phyloP scores from a whole-genome alignment of 2,888 invertebrate species.

The Galeruca laticollis region DNA sequence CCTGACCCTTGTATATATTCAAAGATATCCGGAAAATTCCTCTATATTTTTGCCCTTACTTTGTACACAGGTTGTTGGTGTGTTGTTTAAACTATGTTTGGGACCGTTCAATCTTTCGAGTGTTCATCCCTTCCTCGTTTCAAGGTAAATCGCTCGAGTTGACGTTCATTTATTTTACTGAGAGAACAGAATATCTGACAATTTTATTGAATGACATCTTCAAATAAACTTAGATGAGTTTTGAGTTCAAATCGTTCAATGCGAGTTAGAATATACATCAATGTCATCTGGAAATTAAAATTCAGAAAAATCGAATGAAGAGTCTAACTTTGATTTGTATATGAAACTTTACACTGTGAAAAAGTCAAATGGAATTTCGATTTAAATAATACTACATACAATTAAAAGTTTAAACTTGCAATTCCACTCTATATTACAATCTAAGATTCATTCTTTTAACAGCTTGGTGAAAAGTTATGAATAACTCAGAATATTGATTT shows the following conservation, averaged over 20 bases:
- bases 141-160: neutral
- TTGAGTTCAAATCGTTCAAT: neutral
- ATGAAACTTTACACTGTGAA: too few species aligned
- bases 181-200: neutral
- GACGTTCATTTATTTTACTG: neutral
- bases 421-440: too few species aligned
- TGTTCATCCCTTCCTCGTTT: neutral
- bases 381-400: too few species aligned
- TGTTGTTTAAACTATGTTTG: neutral
- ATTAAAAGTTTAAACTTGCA: too few species aligned
- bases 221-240: neutral
- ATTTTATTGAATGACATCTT: neutral
- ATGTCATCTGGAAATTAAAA: neutral
- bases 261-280: neutral
- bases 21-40: neutral
- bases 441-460: too few species aligned
- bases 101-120: neutral
- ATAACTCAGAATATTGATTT: too few species aligned
- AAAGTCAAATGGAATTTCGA: too few species aligned
- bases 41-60: neutral
- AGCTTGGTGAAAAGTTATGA: too few species aligned
- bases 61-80: neutral
- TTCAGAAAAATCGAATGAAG: too few species aligned
- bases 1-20: neutral
- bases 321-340: too few species aligned